Base-by-base conservation (phyloP, 23 tunicate genomes). In the Ciona savignyi region DNA sequence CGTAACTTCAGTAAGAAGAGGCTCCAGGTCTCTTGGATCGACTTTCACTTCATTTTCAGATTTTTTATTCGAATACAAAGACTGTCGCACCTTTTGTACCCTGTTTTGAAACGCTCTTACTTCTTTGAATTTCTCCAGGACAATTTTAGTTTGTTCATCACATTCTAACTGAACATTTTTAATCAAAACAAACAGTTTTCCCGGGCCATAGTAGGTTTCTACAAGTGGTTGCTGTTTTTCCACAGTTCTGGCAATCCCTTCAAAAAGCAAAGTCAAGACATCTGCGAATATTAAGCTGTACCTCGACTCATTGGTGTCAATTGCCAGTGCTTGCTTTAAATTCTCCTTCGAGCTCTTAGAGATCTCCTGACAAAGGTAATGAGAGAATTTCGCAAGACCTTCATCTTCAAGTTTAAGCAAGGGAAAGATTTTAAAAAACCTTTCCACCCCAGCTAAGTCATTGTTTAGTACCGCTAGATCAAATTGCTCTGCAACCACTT, bases 161-260 rank as follows among this genome's bases (percentile, higher is more conserved):
- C 99, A 94, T 75, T 94, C 96, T 26, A 60, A 28, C 66, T 94
- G 99, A 3, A 94, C 60, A 21, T 88, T 85, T 69, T 86, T 81
- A 62, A 94, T 93, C 60, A 94, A 32, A 26, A 76, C 63, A 67
- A 83, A 79, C 65, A 94, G 72, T 73, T 94, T 87, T 69, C 99
- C 99, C 34, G 99, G 99, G 0, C 99, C 99, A 75, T 94, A 94
- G 61, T 94, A 94, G 1, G 99, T 94, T 35, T 94, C 99, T 48
- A 94, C 99, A 25, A 94, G 77, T 56, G 95, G 95, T 67, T 94
- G 99, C 33, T 87, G 94, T 66, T 87, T 94, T 65, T 94, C 99
- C 0, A 94, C 84, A 3, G 94, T 83, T 0, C 95, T 68, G 21
- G 99, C 99, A 34, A 93, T 93, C 30, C 93, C 93, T 51, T 93